These are phyloP conservation scores for Porites rus DNA, from an alignment of 92 coral and sea anemone genomes.

Conservation along the genomic window DNA sequence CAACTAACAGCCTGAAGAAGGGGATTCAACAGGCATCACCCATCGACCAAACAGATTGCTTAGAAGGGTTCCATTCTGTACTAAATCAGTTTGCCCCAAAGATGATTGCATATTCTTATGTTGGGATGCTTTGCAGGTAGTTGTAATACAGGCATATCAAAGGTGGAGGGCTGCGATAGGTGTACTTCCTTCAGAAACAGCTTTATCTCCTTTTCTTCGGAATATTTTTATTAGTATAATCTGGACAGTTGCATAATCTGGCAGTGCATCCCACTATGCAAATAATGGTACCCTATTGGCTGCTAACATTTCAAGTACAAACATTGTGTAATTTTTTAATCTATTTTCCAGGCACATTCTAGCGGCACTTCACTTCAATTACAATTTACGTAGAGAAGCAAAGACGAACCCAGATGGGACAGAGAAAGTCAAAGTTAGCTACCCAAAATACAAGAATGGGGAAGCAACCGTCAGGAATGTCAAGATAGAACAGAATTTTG, in stretches of 20 bases:
- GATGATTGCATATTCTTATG: no score
- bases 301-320: conserved; percentile 8
- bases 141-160: conserved; percentile 9
- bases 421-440: conserved; percentile 32
- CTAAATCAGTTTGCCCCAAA: background rate
- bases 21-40: conserved; percentile 17
- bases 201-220: background rate
- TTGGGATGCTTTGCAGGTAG: background rate
- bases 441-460: conserved; percentile 38
- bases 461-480: conserved; percentile 43
- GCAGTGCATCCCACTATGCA: background rate
- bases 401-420: conserved; percentile 10
- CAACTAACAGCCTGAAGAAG: conserved; percentile 12
- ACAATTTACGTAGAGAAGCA: conserved; percentile 23
- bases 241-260: background rate
- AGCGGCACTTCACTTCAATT: conserved; percentile 33
- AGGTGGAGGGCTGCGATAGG: conserved; percentile 6
- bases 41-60: background rate
- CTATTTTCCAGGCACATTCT: conserved; percentile 35
- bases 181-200: conserved; percentile 10
- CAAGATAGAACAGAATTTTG: conserved; percentile 18
- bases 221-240: background rate
- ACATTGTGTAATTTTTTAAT: background rate
- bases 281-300: conserved; percentile 11
- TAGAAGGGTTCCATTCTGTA: background rate